These are phyloP conservation scores for Acanthopagrus latus DNA, from an alignment of 2,797 vertebrate species.

Conservation along the genomic window DNA sequence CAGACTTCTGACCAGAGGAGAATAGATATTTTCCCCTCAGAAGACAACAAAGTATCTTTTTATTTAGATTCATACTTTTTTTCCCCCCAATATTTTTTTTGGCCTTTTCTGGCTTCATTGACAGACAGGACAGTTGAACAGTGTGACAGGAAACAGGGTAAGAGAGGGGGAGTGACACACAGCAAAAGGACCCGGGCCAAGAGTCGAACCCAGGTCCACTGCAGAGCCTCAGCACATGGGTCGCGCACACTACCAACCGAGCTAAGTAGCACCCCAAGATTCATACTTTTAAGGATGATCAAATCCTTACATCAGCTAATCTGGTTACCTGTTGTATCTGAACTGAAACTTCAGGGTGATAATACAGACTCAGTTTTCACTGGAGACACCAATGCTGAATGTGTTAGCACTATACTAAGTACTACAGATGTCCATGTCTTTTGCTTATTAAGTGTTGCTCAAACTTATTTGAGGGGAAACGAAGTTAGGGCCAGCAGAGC, in stretches of 20 bases:
- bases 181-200: no score
- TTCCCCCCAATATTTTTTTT: no score
- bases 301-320: neutral
- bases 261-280: no score
- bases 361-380: neutral
- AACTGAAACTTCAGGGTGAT: slow-evolving; percentile 9
- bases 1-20: slow-evolving; percentile 5
- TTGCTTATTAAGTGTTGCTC: neutral
- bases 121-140: no score
- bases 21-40: slow-evolving; percentile 13
- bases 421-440: neutral
- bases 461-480: neutral
- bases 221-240: no score
- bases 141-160: no score
- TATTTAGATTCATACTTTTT: no score
- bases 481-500: neutral
- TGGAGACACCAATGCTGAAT: neutral
- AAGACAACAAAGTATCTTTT: neutral
- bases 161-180: no score
- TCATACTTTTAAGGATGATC: no score
- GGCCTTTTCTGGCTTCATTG: no score
- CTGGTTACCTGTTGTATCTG: neutral
- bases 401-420: neutral
- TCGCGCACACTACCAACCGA: no score
- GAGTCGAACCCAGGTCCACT: no score